A percentile compares a stretch with the other conserved stretches of the same genome.
Evolutionary conservation across 2,113 vertebrate species (phyloP).

Genomic region (Bubalus kerabau): DNA sequence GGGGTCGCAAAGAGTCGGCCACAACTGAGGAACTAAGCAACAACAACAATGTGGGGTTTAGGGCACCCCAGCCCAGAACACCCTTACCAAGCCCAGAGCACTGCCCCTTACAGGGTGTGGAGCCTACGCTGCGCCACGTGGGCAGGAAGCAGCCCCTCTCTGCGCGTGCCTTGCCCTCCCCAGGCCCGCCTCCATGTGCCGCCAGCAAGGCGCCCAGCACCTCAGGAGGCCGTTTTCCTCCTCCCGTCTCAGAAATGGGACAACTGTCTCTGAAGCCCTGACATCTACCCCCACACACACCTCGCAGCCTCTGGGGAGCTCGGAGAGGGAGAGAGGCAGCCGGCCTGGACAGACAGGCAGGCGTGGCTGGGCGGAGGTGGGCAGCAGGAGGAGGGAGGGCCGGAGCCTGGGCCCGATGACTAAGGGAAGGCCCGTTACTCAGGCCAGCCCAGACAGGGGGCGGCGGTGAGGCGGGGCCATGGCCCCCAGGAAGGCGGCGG

Average conservation of each 20-base stretch:
- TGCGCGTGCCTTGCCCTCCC: background rate
- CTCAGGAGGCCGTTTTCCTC: background rate
- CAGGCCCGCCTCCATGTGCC: background rate
- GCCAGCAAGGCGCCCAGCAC: background rate
- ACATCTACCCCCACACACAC: background rate
- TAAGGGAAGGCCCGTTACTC: constrained; percentile 61
- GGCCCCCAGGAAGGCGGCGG: constrained; percentile 39
- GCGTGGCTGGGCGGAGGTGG: background rate
- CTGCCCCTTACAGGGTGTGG: background rate
- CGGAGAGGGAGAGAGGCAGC: background rate
- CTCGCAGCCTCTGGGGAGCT: background rate
- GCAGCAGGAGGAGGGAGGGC: background rate
- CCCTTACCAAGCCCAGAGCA: background rate
- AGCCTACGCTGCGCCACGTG: background rate
- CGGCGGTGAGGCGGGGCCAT: background rate
- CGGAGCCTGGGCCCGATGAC: constrained; percentile 22
- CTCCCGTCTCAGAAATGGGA: background rate
- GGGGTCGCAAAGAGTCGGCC: background rate
- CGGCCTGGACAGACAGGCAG: background rate
- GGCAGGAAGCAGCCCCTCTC: background rate
- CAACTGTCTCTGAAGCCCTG: background rate
- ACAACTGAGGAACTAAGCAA: background rate
- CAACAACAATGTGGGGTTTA: background rate
- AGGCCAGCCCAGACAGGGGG: constrained; percentile 63
- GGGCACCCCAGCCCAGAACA: background rate